A percentile compares a stretch with the other conserved stretches of the same genome.
Evolutionary conservation across 2,113 vertebrate species (phyloP).

Genomic region (Meles meles): DNA sequence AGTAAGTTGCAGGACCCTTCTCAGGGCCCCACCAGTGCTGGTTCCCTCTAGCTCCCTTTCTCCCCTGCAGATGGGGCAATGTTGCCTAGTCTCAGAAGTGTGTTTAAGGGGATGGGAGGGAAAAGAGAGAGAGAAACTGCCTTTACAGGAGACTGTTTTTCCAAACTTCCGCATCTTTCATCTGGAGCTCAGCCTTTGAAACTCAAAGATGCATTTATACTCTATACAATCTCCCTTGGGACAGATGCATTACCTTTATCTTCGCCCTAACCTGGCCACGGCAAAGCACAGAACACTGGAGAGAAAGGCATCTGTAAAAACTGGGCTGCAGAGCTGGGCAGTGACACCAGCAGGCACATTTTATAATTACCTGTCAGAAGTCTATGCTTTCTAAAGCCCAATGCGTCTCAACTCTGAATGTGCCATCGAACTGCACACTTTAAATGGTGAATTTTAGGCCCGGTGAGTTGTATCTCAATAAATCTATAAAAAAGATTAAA

Average conservation of each 20-base stretch:
- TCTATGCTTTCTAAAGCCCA: not conserved
- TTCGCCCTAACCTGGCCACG: not conserved
- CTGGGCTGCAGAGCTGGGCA: not conserved
- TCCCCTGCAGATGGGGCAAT: not conserved
- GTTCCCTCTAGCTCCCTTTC: not conserved
- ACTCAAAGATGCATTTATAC: not conserved
- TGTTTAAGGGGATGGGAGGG: not conserved
- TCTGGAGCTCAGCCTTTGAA: not conserved
- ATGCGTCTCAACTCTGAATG: not conserved
- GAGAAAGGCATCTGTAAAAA: not conserved
- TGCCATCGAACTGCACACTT: not conserved
- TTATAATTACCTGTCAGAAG: not conserved
- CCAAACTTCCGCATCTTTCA: not conserved
- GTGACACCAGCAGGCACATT: not conserved
- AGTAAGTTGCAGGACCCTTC: not conserved
- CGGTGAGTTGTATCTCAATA: not conserved
- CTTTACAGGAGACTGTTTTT: not conserved
- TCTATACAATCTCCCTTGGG: not conserved
- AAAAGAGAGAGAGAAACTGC: not conserved
- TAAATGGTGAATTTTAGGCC: not conserved
- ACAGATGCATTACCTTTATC: not conserved
- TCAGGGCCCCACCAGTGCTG: accelerated
- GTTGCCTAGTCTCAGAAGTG: not conserved
- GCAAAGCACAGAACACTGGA: not conserved
- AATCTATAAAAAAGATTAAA: not conserved